These are phyloP conservation scores for Caloenas nicobarica DNA, from an alignment of 2,113 vertebrate species.

Conservation along the genomic window DNA sequence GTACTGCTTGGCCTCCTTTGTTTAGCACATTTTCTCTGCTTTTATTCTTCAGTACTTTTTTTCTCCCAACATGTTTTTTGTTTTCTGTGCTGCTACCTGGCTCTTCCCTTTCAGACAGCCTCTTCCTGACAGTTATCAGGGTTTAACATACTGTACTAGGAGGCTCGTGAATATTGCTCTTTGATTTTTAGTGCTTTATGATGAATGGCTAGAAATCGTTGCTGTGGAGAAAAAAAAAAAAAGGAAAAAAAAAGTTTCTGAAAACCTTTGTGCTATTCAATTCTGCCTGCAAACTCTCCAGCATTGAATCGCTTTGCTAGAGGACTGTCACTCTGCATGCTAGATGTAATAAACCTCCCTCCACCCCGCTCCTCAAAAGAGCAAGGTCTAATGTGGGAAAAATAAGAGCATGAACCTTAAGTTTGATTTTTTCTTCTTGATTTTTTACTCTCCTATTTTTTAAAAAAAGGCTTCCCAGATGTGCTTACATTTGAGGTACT, in stretches of 20 bases:
- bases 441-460: background rate
- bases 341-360: background rate
- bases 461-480: background rate
- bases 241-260: conserved; percentile 24
- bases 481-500: background rate
- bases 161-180: conserved; percentile 75
- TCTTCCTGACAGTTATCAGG: conserved; percentile 71
- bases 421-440: background rate
- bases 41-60: conserved; percentile 54
- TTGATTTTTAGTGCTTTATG: conserved; percentile 70
- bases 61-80: conserved; percentile 46
- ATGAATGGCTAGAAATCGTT: conserved; percentile 62
- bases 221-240: background rate
- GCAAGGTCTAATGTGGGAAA: background rate
- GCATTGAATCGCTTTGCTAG: background rate
- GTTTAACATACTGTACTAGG: conserved; percentile 72
- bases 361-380: fast-evolving
- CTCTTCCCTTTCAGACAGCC: conserved; percentile 54
- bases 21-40: conserved; percentile 29
- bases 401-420: background rate
- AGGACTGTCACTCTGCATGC: background rate
- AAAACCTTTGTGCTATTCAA: conserved; percentile 55
- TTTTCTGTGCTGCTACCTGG: conserved; percentile 52
- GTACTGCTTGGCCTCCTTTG: conserved; percentile 10
- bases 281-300: conserved; percentile 51